Percentiles rank a stretch among this genome's conserved stretches.
These are phyloP conservation scores for Lophius americanus DNA, from an alignment of 2,797 vertebrate genomes.

Conservation along the genomic window DNA sequence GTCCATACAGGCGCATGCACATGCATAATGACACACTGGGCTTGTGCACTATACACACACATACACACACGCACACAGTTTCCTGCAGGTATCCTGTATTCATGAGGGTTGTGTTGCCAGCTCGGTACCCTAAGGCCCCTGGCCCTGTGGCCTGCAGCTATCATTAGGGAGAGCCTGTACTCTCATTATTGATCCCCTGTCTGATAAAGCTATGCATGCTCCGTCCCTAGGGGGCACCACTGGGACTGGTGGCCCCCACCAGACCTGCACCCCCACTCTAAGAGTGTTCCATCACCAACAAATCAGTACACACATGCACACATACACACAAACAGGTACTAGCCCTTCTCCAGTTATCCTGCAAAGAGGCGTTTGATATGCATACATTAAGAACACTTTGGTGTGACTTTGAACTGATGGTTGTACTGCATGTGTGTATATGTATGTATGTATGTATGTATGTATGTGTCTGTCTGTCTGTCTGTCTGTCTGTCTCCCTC, in stretches of 20 bases:
- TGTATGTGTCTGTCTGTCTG: conserved; percentile 28
- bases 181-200: conserved; percentile 84
- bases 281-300: conserved; percentile 70
- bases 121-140: conserved; percentile 73
- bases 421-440: conserved; percentile 9
- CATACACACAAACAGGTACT: conserved; percentile 13
- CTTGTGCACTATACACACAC: conserved; percentile 24
- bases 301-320: conserved; percentile 38
- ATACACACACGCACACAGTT: conserved; percentile 43
- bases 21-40: conserved; percentile 32
- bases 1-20: conserved; percentile 48
- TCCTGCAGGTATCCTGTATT: conserved; percentile 75
- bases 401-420: conserved; percentile 27
- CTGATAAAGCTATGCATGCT: conserved; percentile 78
- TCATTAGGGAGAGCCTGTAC: conserved; percentile 82
- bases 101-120: conserved; percentile 75
- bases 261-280: conserved; percentile 43
- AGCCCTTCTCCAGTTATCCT: conserved; percentile 15
- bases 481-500: conserved; percentile 52
- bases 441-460: neutral
- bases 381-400: conserved; percentile 33
- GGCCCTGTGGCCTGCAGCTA: conserved; percentile 84
- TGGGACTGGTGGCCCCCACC: conserved; percentile 70
- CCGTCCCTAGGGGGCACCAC: conserved; percentile 67
- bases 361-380: conserved; percentile 31